These are phyloP conservation scores for Phrixothrix hirtus DNA, from an alignment of 2,888 invertebrate species.

Conservation along the genomic window DNA sequence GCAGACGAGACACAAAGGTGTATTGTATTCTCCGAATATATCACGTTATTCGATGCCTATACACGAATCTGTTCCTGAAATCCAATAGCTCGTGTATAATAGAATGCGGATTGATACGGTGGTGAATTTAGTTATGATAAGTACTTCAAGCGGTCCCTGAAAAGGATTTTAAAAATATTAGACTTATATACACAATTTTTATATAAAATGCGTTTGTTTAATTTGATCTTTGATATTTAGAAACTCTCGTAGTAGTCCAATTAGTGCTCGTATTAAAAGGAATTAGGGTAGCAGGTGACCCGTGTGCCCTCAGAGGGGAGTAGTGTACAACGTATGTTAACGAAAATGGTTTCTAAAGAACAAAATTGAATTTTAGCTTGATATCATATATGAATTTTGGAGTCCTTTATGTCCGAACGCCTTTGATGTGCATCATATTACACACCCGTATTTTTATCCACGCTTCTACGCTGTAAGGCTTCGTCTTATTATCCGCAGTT, in stretches of 20 bases:
- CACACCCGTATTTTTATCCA: slow-evolving; percentile 42
- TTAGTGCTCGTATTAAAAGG: slow-evolving; percentile 34
- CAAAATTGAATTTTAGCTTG: slow-evolving; percentile 42
- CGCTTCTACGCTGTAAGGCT: slow-evolving; percentile 38
- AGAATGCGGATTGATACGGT: background rate
- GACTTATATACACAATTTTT: too few relatives aligned
- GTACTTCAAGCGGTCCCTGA: background rate
- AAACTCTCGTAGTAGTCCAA: slow-evolving; percentile 26
- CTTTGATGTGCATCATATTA: slow-evolving; percentile 46
- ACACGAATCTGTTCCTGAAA: slow-evolving; percentile 6
- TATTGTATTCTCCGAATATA: slow-evolving; percentile 8
- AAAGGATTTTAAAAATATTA: background rate
- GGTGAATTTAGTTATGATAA: background rate
- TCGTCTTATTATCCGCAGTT: slow-evolving; percentile 44
- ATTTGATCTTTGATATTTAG: too few relatives aligned
- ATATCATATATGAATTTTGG: slow-evolving; percentile 24
- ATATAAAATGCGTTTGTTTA: too few relatives aligned
- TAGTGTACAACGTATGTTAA: slow-evolving; percentile 10
- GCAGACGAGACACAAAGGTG: slow-evolving; percentile 20
- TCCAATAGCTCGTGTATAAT: background rate
- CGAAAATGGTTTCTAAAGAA: slow-evolving; percentile 29
- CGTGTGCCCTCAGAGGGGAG: slow-evolving; percentile 26
- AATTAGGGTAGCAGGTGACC: slow-evolving; percentile 38
- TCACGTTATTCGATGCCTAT: slow-evolving; percentile 10
- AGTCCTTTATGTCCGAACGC: slow-evolving; percentile 39